Conservation (phyloP, 2,797 vertebrate genomes). For the Oophaga sylvatica region DNA sequence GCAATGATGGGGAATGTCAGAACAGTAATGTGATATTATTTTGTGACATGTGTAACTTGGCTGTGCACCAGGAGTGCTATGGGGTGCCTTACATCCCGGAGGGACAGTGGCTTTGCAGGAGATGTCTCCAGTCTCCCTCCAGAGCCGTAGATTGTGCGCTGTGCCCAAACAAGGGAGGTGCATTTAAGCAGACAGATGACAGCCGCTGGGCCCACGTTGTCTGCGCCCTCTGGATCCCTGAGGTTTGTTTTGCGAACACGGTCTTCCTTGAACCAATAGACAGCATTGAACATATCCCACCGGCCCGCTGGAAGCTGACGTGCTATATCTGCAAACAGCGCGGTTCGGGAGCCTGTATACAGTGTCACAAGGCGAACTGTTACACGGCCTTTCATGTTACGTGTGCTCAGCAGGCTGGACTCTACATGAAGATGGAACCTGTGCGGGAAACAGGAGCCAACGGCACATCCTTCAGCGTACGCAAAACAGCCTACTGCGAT, state of each 20-base stretch:
- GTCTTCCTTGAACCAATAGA: constrained; percentile 99
- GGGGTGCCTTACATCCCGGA: constrained; percentile 98
- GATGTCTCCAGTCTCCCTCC: constrained; percentile 96
- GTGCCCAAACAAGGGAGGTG: constrained; percentile 97
- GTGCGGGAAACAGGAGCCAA: constrained; percentile 96
- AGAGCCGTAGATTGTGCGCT: constrained; percentile 96
- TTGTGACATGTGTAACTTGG: constrained; percentile 99
- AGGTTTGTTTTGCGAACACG: constrained; percentile 99
- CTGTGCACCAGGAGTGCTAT: constrained; percentile 98
- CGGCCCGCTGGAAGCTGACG: constrained; percentile 97
- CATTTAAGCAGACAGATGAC: constrained; percentile 98
- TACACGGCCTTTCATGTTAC: constrained; percentile 99
- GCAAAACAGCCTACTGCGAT: constrained; percentile 98
- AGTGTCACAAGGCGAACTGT: constrained; percentile 99
- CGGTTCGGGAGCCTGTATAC: constrained; percentile 95
- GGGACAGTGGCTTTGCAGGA: constrained; percentile 97
- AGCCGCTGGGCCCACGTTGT: constrained; percentile 98
- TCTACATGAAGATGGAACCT: constrained; percentile 99
- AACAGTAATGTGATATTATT: constrained; percentile 99
- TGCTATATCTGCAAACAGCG: constrained; percentile 99
- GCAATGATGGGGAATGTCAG: constrained; percentile 97
- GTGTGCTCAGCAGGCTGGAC: constrained; percentile 96
- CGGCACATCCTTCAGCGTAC: constrained; percentile 95
- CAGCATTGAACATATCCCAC: constrained; percentile 98
- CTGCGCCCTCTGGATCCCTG: constrained; percentile 97